Evolutionary conservation across 2,113 vertebrate genomes (phyloP).

Genomic region (Sylvietta virens): DNA sequence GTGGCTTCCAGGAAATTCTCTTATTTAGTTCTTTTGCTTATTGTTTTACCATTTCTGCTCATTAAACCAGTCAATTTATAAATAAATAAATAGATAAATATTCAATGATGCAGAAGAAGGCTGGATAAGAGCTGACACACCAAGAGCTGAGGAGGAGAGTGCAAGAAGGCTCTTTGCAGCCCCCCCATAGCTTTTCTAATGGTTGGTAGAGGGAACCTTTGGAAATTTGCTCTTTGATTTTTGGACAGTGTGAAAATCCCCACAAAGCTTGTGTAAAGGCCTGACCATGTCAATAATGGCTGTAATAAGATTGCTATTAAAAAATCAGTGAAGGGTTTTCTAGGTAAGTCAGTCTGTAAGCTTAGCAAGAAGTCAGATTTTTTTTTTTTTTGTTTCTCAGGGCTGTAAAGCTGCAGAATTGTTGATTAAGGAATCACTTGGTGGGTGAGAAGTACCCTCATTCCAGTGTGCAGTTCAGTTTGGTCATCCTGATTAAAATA

Average conservation of each 20-base stretch:
- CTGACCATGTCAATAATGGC: background rate
- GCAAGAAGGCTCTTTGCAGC: background rate
- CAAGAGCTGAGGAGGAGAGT: background rate
- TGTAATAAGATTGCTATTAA: background rate
- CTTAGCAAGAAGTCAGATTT: background rate
- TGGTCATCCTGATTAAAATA: constrained; percentile 36
- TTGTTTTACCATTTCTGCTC: background rate
- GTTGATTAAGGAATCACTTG: background rate
- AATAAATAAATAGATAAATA: background rate
- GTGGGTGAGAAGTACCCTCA: background rate
- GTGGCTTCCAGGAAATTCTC: background rate
- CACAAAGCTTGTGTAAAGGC: background rate
- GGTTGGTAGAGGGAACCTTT: background rate
- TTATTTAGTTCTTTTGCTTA: background rate
- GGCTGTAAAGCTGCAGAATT: background rate
- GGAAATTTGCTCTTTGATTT: background rate
- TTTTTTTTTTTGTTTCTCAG: background rate
- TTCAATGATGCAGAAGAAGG: background rate
- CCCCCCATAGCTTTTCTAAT: background rate
- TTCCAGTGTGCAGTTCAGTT: constrained; percentile 6
- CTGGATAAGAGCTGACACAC: background rate
- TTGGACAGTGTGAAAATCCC: background rate
- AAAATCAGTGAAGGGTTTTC: background rate
- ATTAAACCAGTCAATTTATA: background rate
- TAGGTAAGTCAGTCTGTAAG: background rate